These are phyloP conservation scores for Neuroterus valhalla DNA, from an alignment of 1,140 invertebrate genomes.

Conservation along the genomic window DNA sequence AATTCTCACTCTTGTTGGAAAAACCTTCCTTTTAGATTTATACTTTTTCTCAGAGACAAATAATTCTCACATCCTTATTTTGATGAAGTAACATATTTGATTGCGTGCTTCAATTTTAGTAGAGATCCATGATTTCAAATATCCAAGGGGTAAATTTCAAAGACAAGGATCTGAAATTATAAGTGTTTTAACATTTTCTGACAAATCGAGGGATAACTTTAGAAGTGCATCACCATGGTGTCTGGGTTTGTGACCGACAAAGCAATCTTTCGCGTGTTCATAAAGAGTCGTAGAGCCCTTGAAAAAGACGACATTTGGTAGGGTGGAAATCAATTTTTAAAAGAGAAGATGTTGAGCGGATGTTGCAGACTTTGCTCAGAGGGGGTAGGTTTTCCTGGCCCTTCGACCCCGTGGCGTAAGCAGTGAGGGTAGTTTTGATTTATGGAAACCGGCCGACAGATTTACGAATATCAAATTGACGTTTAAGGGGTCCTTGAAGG, in stretches of 20 bases:
- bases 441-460: slow-evolving; percentile 72
- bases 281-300: slow-evolving; percentile 1
- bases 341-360: slow-evolving; percentile 61
- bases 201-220: slow-evolving; percentile 36
- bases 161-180: too few species aligned
- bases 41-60: too few species aligned
- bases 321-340: slow-evolving; percentile 63
- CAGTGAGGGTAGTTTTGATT: slow-evolving; percentile 72
- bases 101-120: too few species aligned
- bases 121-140: too few species aligned
- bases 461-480: slow-evolving; percentile 74
- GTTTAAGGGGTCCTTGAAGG: slow-evolving; percentile 65
- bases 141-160: too few species aligned
- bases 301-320: slow-evolving; percentile 37
- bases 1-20: too few species aligned
- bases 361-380: slow-evolving; percentile 56
- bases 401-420: slow-evolving; percentile 44
- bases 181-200: background rate
- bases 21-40: too few species aligned
- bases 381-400: slow-evolving; percentile 45
- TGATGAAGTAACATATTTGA: too few species aligned
- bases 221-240: background rate
- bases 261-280: background rate
- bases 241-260: background rate
- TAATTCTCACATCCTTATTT: too few species aligned